Conservation (phyloP, 2,888 invertebrate species). For the Tetranychus piercei region DNA sequence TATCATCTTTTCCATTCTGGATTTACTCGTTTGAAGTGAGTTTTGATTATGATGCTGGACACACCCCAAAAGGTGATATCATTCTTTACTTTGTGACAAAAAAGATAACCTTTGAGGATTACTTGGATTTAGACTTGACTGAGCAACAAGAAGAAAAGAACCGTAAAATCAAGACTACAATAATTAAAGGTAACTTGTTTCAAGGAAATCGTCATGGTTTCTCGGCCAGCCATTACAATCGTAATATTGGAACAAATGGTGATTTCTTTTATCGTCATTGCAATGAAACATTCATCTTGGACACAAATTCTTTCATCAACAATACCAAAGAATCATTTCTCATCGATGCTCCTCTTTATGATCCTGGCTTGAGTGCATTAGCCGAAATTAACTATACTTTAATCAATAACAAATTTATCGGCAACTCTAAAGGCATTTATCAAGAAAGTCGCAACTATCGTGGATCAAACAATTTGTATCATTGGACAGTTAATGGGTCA, state of each 20-base stretch:
- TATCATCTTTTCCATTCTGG: constrained; percentile 49
- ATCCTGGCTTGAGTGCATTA: constrained; percentile 9
- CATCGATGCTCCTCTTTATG: constrained; percentile 61
- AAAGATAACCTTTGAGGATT: constrained; percentile 12
- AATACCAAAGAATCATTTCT: constrained; percentile 62
- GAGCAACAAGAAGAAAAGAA: constrained; percentile 15
- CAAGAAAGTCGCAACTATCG: constrained; percentile 80
- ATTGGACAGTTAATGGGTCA: constrained; percentile 72
- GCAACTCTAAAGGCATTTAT: constrained; percentile 64
- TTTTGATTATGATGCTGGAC: constrained; percentile 58
- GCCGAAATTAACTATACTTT: constrained; percentile 62
- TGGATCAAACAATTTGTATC: constrained; percentile 89
- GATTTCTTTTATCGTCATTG: constrained; percentile 64
- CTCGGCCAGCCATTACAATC: constrained; percentile 61
- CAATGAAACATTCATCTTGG: constrained; percentile 63
- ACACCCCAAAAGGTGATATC: constrained; percentile 56
- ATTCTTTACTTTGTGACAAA: constrained; percentile 49
- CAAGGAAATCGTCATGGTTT: constrained; percentile 23
- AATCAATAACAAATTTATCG: constrained; percentile 60
- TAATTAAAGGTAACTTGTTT: constrained; percentile 15
- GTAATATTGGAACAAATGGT: constrained; percentile 63
- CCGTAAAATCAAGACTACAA: constrained; percentile 19
- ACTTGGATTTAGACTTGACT: constrained; percentile 9
- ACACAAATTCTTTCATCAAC: constrained; percentile 59
- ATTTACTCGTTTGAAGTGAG: constrained; percentile 46